Conservation (phyloP, 1,140 invertebrate species). For the Condylostylus longicornis region DNA sequence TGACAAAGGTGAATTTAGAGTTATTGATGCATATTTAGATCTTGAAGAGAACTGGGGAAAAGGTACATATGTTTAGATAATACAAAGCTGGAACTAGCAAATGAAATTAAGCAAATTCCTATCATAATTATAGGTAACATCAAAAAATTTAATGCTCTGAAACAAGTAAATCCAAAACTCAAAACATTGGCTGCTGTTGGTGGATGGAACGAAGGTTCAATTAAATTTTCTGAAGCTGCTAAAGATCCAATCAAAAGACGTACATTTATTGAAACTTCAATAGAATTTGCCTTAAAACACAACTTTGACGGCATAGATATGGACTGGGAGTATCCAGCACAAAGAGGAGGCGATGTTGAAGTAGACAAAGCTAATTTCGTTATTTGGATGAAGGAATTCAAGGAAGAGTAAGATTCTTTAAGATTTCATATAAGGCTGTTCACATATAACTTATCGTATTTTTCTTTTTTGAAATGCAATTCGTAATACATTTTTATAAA, state of each 20-base stretch:
- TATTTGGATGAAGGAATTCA: conserved; percentile 40
- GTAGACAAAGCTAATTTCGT: conserved; percentile 36
- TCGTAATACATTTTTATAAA: too few species aligned
- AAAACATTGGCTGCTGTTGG: conserved; percentile 57
- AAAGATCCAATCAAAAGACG: conserved; percentile 33
- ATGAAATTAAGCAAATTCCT: too few species aligned
- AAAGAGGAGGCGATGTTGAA: conserved; percentile 41
- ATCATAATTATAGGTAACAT: conserved; percentile 31
- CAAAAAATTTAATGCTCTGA: conserved; percentile 39
- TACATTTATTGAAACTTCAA: conserved; percentile 41
- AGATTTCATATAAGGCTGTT: neutral
- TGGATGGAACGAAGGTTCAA: conserved; percentile 61
- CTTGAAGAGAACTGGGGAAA: too few species aligned
- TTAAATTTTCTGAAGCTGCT: conserved; percentile 45
- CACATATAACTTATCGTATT: too few species aligned
- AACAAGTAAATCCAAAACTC: conserved; percentile 41
- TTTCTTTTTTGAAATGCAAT: too few species aligned
- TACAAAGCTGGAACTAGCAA: too few species aligned
- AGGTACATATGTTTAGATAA: too few species aligned
- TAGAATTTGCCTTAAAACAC: conserved; percentile 41
- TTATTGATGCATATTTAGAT: conserved; percentile 48
- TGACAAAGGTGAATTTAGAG: conserved; percentile 25
- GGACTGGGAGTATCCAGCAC: conserved; percentile 65
- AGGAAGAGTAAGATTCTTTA: conserved; percentile 29
- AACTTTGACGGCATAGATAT: conserved; percentile 65